These are phyloP conservation scores for Trialeurodes vaporariorum DNA, from an alignment of 1,140 invertebrate species.

Conservation along the genomic window DNA sequence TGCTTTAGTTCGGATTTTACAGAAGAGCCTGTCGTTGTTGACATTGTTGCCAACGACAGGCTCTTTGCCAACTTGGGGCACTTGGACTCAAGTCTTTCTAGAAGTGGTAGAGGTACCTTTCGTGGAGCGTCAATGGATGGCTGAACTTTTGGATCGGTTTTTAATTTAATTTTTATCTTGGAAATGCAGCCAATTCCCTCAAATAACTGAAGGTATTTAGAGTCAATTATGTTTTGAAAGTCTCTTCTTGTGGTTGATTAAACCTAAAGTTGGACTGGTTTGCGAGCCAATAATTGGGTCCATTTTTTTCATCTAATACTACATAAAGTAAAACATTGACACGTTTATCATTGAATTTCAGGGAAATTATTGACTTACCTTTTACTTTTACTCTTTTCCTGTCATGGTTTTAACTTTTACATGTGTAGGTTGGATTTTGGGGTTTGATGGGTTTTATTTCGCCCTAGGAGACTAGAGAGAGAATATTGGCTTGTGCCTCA, in stretches of 20 bases:
- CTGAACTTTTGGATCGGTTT: slow-evolving; percentile 21
- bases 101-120: slow-evolving; percentile 30
- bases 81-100: slow-evolving; percentile 26
- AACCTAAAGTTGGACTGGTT: slow-evolving; percentile 15
- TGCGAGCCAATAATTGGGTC: slow-evolving; percentile 7
- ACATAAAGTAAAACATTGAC: not conserved
- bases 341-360: not conserved
- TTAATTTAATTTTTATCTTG: slow-evolving; percentile 16
- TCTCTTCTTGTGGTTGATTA: not conserved
- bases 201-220: slow-evolving; percentile 19
- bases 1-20: not conserved
- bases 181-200: slow-evolving; percentile 16
- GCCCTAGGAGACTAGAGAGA: not conserved
- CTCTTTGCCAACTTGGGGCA: slow-evolving; percentile 18
- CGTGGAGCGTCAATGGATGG: slow-evolving; percentile 27
- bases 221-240: slow-evolving; percentile 11
- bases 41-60: no score
- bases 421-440: not conserved
- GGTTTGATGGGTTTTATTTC: not conserved
- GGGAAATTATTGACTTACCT: not conserved
- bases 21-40: no score
- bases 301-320: not conserved
- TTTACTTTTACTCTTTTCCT: not conserved
- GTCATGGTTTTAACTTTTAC: not conserved
- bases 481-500: not conserved